A percentile compares a stretch with the other conserved stretches of the same genome.
Conservation (phyloP, 2,888 invertebrate genomes). For the Imbricaverruca yamaguchii region DNA sequence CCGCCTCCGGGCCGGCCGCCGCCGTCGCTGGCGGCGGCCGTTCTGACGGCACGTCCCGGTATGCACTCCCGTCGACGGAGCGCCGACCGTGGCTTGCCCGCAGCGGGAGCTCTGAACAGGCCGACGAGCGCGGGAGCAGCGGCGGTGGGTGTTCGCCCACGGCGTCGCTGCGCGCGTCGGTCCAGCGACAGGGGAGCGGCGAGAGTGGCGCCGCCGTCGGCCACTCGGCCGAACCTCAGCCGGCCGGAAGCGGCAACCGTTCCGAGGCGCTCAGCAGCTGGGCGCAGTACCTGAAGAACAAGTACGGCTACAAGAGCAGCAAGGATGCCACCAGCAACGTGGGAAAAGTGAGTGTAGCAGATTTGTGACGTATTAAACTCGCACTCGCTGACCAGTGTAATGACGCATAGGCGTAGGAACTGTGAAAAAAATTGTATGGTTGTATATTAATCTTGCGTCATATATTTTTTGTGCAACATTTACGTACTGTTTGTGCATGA, state of each 20-base stretch:
- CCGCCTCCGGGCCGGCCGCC: constrained; percentile 11
- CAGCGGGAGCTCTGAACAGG: constrained; percentile 38
- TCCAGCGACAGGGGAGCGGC: constrained; percentile 8
- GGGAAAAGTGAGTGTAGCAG: constrained; percentile 36
- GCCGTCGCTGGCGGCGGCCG: constrained; percentile 10
- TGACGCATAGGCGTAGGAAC: too few species aligned
- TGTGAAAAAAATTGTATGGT: too few species aligned
- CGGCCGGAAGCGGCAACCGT: constrained; percentile 26
- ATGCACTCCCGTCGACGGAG: background rate
- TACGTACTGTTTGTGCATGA: too few species aligned
- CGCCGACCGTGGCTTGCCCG: constrained; percentile 27
- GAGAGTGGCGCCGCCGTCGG: constrained; percentile 25
- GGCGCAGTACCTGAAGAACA: constrained; percentile 83
- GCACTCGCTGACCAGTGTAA: too few species aligned
- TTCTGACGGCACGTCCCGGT: constrained; percentile 17
- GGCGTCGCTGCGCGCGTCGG: background rate
- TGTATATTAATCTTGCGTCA: too few species aligned
- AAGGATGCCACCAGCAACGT: constrained; percentile 32
- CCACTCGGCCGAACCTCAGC: constrained; percentile 25
- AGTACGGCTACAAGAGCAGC: constrained; percentile 59
- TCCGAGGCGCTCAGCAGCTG: constrained; percentile 45
- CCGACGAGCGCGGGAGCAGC: constrained; percentile 27
- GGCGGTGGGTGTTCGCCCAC: background rate
- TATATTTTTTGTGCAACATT: too few species aligned
- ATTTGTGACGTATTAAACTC: too few species aligned